Evolutionary conservation across 1,140 invertebrate species (phyloP).

Genomic region (Pseudomyrmex sp.): DNA sequence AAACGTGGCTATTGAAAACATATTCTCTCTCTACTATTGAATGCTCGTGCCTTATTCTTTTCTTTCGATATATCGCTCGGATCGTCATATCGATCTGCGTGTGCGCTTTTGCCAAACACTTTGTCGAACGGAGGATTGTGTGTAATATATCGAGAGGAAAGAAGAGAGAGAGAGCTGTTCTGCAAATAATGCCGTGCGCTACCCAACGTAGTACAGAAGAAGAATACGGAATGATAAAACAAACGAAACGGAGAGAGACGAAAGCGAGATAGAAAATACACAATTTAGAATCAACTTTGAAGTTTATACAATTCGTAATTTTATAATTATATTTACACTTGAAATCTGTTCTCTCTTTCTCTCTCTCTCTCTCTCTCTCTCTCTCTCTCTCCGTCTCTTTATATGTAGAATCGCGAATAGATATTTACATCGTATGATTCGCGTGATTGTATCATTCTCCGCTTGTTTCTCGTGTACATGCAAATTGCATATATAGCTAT

Average conservation of each 20-base stretch:
- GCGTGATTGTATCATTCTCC: background rate
- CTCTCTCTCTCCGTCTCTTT: no score
- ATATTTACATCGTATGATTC: background rate
- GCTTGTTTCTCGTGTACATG: background rate
- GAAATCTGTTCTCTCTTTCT: no score
- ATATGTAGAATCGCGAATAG: background rate
- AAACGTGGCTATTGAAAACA: background rate
- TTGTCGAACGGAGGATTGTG: conserved; percentile 32
- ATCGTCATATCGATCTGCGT: background rate
- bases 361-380: no score
- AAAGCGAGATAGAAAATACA: conserved; percentile 5
- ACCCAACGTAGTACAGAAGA: background rate
- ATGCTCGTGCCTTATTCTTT: background rate
- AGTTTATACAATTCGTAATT: background rate
- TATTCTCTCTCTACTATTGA: background rate
- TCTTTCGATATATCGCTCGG: background rate
- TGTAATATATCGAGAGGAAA: background rate
- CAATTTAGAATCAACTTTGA: background rate
- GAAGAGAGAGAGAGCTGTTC: background rate
- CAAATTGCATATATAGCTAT: background rate
- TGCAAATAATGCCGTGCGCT: conserved; percentile 18
- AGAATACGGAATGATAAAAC: background rate
- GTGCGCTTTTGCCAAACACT: background rate
- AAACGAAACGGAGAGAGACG: background rate
- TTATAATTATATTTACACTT: no score